Evolutionary conservation across 2,888 invertebrate species (phyloP), one percentile per base, ranked within the genome.

Genomic region (Embidobia sp.): DNA sequence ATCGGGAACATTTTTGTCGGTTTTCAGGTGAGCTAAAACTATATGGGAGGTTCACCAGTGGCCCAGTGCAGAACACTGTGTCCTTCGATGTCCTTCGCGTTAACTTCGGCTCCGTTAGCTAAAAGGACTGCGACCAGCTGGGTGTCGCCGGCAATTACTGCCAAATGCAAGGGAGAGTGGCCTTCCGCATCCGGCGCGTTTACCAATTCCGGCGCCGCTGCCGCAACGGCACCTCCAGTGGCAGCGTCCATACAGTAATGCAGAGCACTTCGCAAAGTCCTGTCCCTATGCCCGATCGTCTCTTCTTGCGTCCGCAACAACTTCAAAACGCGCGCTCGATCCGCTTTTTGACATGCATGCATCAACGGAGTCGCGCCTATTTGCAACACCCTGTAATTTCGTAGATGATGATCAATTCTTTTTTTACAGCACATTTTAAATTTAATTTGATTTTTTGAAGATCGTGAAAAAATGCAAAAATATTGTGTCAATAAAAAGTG

Each of bases 11-110:
- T n/a, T n/a, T n/a, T n/a, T n/a, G n/a, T n/a, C n/a, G n/a, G n/a
- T n/a, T n/a, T n/a, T n/a, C n/a, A n/a, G n/a, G n/a, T n/a, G n/a
- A n/a, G n/a, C n/a, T n/a, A n/a, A n/a, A n/a, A n/a, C n/a, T n/a
- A n/a, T n/a, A n/a, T n/a, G n/a, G n/a, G n/a, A n/a, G n/a, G n/a
- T n/a, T 75, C 89, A 98, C 98, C 98, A 80, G 98, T 97, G 11
- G 99, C 98, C 99, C 99, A 99, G 90, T 99, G 99, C 6, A 98
- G 95, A 42, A 97, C 95, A 1, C 98, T 97, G 89, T 99, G 99
- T 73, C 96, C 95, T 88, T 99, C 98, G 84, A 95, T 94, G 90
- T 99, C 99, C 80, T 95, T 93, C 42, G 96, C 95, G 89, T 95
- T 95, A 79, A 98, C 94, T 86, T 98, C 95, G 5, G 98, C 98